These are phyloP conservation scores for Dasysyrphus albostriatus DNA, from an alignment of 2,888 invertebrate genomes.

Conservation along the genomic window DNA sequence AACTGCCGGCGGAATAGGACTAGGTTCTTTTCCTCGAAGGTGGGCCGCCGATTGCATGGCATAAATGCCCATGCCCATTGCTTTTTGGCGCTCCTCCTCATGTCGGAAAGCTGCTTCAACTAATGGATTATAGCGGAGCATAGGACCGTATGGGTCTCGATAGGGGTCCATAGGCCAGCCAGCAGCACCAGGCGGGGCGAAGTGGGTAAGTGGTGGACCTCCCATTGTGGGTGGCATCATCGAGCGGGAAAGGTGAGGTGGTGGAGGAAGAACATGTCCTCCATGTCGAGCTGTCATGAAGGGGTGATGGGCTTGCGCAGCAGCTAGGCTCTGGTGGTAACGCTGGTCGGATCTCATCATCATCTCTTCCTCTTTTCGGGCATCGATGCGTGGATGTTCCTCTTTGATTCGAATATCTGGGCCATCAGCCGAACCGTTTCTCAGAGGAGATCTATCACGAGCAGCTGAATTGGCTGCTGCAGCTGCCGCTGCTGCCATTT, in stretches of 20 bases:
- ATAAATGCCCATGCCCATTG: conserved; percentile 89
- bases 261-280: conserved; percentile 85
- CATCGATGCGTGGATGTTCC: conserved; percentile 84
- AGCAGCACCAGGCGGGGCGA: conserved; percentile 86
- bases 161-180: conserved; percentile 87
- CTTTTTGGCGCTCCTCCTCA: conserved; percentile 91
- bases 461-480: conserved; percentile 79
- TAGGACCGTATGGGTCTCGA: conserved; percentile 87
- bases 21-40: conserved; percentile 83
- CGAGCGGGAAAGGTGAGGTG: conserved; percentile 85
- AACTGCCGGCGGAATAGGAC: conserved; percentile 82
- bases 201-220: conserved; percentile 85
- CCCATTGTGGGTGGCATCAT: conserved; percentile 85
- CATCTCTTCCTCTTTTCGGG: conserved; percentile 84
- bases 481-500: conserved; percentile 83
- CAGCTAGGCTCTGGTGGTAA: conserved; percentile 84
- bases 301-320: conserved; percentile 84
- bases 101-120: conserved; percentile 91
- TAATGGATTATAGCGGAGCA: conserved; percentile 91
- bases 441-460: conserved; percentile 90
- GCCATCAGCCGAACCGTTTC: conserved; percentile 85
- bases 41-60: conserved; percentile 85
- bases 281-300: conserved; percentile 85
- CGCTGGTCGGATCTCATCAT: conserved; percentile 85
- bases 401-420: conserved; percentile 76